These are phyloP conservation scores for Pentamera pediparva DNA, from an alignment of 53 echinoderm and acorn worm species.

Conservation along the genomic window DNA sequence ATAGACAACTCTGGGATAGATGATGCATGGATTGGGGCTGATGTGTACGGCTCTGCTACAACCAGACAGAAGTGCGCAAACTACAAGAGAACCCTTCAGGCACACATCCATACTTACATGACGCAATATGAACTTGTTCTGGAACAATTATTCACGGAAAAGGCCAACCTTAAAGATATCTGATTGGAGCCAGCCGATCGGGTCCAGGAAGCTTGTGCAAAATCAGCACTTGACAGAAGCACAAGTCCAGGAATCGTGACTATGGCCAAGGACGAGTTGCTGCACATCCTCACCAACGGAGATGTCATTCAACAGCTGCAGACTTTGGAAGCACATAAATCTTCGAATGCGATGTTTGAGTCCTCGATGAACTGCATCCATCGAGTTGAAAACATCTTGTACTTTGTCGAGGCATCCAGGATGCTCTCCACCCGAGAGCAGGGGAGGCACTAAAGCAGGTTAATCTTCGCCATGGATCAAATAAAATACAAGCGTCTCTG, in stretches of 20 bases:
- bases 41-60: slow-evolving; percentile 51
- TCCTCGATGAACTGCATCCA: slow-evolving; percentile 37
- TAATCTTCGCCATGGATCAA: too few relatives aligned
- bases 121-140: slow-evolving; percentile 2
- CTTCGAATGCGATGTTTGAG: slow-evolving; percentile 34
- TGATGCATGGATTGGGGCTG: slow-evolving; percentile 52
- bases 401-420: too few relatives aligned
- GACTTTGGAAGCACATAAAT: slow-evolving; percentile 18
- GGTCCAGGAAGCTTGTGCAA: slow-evolving; percentile 9
- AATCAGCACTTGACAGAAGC: slow-evolving; percentile 11
- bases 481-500: too few relatives aligned
- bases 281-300: not conserved
- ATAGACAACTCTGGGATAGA: too few relatives aligned
- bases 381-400: slow-evolving; percentile 32
- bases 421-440: too few relatives aligned
- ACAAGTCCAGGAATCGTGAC: not conserved
- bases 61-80: slow-evolving; percentile 39
- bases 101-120: slow-evolving; percentile 22
- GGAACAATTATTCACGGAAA: not conserved
- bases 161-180: slow-evolving; percentile 1
- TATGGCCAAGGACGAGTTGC: not conserved
- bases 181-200: not conserved
- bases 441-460: too few relatives aligned
- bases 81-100: slow-evolving; percentile 42
- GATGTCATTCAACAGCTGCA: slow-evolving; percentile 13